A percentile compares a stretch with the other conserved stretches of the same genome.
phyloP scores from a whole-genome alignment of 2,113 vertebrate species.

The Excalfactoria chinensis region DNA sequence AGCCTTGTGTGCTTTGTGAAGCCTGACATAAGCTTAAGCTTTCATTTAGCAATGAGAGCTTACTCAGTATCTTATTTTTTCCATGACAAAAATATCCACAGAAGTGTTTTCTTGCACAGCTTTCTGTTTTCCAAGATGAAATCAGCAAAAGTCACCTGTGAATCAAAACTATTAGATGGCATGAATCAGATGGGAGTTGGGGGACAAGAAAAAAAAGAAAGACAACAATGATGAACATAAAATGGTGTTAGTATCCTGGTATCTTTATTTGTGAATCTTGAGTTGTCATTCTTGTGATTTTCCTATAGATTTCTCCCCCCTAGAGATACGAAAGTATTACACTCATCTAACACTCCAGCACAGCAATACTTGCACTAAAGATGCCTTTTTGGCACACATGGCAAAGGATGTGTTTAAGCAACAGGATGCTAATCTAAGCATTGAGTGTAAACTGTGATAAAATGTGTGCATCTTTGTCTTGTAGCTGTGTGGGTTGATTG shows the following conservation, averaged over 20 bases:
- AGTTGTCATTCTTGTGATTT: not conserved
- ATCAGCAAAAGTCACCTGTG: not conserved
- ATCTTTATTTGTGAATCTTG: not conserved
- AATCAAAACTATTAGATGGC: constrained; percentile 7
- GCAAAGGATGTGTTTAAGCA: not conserved
- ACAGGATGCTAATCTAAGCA: not conserved
- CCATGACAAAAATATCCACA: constrained; percentile 52
- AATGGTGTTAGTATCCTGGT: not conserved
- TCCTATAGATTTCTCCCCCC: not conserved
- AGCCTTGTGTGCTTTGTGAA: constrained; percentile 77
- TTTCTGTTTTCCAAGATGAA: constrained; percentile 11
- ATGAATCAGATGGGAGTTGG: not conserved
- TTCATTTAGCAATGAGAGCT: constrained; percentile 52
- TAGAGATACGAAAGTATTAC: not conserved
- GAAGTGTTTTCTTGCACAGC: constrained; percentile 40
- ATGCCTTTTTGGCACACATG: not conserved
- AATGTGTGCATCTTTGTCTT: not conserved
- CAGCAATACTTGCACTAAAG: not conserved
- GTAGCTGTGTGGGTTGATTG: not conserved
- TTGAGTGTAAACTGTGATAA: not conserved
- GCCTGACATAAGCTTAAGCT: constrained; percentile 73
- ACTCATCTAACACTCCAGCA: not conserved
- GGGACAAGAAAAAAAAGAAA: not conserved
- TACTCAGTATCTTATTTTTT: constrained; percentile 27
- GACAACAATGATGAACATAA: not conserved